A percentile compares a stretch with the other conserved stretches of the same genome.
These are phyloP conservation scores for Drosophila mimica DNA, from an alignment of 2,888 invertebrate species.

Conservation along the genomic window DNA sequence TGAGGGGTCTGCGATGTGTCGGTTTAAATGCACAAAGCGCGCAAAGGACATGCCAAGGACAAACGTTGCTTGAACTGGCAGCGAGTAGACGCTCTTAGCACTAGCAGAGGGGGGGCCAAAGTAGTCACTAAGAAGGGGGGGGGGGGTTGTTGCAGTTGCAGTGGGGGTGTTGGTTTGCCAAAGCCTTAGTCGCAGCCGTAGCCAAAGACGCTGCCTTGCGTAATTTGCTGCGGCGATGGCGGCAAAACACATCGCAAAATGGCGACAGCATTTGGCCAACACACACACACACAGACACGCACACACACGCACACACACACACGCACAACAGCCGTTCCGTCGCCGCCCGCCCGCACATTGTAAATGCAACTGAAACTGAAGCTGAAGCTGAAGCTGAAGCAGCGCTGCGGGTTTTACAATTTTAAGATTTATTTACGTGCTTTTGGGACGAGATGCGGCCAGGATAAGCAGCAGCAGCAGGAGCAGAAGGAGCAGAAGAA, in stretches of 20 bases:
- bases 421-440: constrained; percentile 81
- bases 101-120: constrained; percentile 1
- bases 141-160: no score
- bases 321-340: not conserved
- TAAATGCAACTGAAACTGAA: constrained; percentile 38
- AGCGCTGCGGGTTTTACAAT: constrained; percentile 79
- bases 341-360: constrained; percentile 8
- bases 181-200: constrained; percentile 42
- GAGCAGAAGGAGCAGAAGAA: not conserved
- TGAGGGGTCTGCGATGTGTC: constrained; percentile 34
- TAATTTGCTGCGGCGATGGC: constrained; percentile 80
- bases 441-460: constrained; percentile 70
- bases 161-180: constrained; percentile 7
- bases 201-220: constrained; percentile 64
- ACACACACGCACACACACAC: not conserved
- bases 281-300: constrained; percentile 1
- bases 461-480: constrained; percentile 50
- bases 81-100: constrained; percentile 14
- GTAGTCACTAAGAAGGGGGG: constrained; percentile 1
- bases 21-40: constrained; percentile 80
- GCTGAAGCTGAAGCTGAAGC: constrained; percentile 32
- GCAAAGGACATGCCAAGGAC: constrained; percentile 81
- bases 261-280: constrained; percentile 71
- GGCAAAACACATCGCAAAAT: constrained; percentile 82
- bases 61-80: constrained; percentile 78